Percentiles rank a stretch among this genome's conserved stretches.
Evolutionary conservation across 2,797 vertebrate genomes (phyloP).

Genomic region (Tauraco hartlaubi): DNA sequence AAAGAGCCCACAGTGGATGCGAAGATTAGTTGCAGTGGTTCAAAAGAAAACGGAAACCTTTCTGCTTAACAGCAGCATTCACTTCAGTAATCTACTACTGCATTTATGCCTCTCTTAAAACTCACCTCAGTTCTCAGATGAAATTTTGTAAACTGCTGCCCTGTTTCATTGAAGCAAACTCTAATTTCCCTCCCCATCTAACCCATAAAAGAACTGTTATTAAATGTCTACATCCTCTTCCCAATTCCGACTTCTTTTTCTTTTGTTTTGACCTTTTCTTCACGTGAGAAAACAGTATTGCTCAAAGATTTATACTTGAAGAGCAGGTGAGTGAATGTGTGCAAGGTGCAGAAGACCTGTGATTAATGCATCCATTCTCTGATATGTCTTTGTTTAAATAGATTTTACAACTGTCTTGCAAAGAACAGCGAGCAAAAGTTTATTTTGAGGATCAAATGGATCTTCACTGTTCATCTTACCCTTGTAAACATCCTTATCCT

Average conservation of each 20-base stretch:
- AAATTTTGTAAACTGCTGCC: not conserved
- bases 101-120: not conserved
- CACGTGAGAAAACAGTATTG: not conserved
- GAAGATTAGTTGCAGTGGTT: not conserved
- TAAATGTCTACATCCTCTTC: not conserved
- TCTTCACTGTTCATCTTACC: not conserved
- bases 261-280: constrained; percentile 3
- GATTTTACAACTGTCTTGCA: not conserved
- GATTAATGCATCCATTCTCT: not conserved
- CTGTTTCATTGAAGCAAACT: not conserved
- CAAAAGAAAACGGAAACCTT: constrained; percentile 26
- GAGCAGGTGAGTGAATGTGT: not conserved
- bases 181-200: not conserved
- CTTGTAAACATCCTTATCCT: not conserved
- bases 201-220: not conserved
- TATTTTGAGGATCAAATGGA: not conserved
- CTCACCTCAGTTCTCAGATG: not conserved
- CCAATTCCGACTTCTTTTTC: not conserved
- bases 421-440: not conserved
- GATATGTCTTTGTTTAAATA: not conserved
- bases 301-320: not conserved
- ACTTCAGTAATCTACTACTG: not conserved
- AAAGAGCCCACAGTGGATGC: not conserved
- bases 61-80: not conserved
- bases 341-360: not conserved